phyloP scores from a whole-genome alignment of 2,113 vertebrate species.

The Gavia stellata region DNA sequence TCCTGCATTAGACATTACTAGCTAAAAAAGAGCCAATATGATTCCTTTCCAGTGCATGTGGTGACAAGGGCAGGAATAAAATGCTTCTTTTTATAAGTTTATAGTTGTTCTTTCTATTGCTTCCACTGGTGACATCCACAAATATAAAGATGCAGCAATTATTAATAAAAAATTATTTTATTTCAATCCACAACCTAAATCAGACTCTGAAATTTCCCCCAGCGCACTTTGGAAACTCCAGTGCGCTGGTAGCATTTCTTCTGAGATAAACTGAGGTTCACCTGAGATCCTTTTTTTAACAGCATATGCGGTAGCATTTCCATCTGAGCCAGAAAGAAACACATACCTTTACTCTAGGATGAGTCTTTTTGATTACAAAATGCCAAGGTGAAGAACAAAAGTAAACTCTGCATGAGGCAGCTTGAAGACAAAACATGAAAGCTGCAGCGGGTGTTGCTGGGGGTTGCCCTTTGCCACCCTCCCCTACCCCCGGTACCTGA shows the following conservation, averaged over 20 bases:
- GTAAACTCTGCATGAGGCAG: not conserved
- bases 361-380: not conserved
- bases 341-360: not conserved
- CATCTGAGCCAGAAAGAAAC: not conserved
- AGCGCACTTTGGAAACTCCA: not conserved
- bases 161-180: constrained; percentile 58
- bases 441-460: accelerated
- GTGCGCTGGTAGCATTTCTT: not conserved
- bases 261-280: not conserved
- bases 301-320: not conserved
- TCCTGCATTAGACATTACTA: constrained; percentile 87
- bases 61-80: constrained; percentile 73
- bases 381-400: not conserved
- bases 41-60: constrained; percentile 72
- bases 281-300: not conserved
- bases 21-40: constrained; percentile 73
- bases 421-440: not conserved
- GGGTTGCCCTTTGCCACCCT: not conserved
- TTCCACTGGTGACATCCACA: constrained; percentile 34
- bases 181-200: constrained; percentile 18
- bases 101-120: constrained; percentile 63
- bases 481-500: not conserved
- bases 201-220: not conserved
- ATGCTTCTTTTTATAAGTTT: constrained; percentile 76
- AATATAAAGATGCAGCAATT: constrained; percentile 3